Conservation (phyloP, 2,113 vertebrate genomes). For the Blennius ocellaris region DNA sequence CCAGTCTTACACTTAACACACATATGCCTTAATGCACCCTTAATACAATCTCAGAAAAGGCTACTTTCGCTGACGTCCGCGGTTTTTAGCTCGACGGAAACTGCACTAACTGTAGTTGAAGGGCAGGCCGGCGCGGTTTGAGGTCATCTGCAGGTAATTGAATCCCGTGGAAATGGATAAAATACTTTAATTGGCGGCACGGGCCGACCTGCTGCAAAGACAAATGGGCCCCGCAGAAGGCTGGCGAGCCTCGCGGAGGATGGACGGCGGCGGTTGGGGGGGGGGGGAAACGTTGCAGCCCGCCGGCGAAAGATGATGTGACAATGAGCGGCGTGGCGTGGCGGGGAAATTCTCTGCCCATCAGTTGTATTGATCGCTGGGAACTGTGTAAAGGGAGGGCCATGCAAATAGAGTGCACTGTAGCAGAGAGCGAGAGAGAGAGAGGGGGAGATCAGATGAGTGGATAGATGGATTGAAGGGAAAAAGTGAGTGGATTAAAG, state of each 20-base stretch:
- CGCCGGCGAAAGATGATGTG: conserved; percentile 63
- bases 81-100: conserved; percentile 29
- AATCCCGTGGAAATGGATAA: conserved; percentile 50
- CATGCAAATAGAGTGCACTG: conserved; percentile 14
- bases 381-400: conserved; percentile 3
- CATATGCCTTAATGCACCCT: conserved; percentile 24
- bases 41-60: conserved; percentile 17
- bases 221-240: conserved; percentile 19
- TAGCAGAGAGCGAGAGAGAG: too few species aligned
- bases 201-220: conserved; percentile 50
- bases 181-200: conserved; percentile 44
- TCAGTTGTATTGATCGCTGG: conserved; percentile 65
- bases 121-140: conserved; percentile 34
- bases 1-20: conserved; percentile 35
- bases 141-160: conserved; percentile 69
- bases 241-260: conserved; percentile 21
- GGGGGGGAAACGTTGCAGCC: conserved; percentile 53
- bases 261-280: conserved; percentile 37
- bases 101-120: conserved; percentile 16
- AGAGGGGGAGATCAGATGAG: neutral
- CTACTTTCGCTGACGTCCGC: conserved; percentile 34
- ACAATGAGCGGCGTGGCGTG: conserved; percentile 43
- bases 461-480: conserved; percentile 6
- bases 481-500: neutral
- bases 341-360: conserved; percentile 33